Evolutionary conservation across 2,113 vertebrate genomes (phyloP), one percentile per base, ranked within the genome.

Genomic region (Brachyhypopomus occidentalis): DNA sequence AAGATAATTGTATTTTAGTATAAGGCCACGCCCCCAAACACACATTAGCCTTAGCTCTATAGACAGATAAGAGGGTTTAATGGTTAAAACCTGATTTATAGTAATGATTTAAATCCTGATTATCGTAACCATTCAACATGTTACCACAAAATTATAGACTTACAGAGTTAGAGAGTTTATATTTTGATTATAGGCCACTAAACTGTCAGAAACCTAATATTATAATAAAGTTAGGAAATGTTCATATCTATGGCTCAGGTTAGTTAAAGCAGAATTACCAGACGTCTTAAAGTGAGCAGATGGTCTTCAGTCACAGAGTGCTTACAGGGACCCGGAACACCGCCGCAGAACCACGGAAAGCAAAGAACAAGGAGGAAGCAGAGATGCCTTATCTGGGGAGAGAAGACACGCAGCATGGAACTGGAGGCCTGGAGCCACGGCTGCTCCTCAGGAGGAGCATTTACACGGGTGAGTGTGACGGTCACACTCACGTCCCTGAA

Each of bases 231-330:
- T 2, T 48, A 25, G 38, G 8, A n/a, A 70, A 41, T 55, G 14
- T 16, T 8, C 25, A 52, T 58, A 9, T 19, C 20, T 25, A 20
- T 34, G 58, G n/a, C 82, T 83, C 83, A 11, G 12, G 45, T 52
- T 52, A 52, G 5, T 11, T 52, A 52, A 52, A 14, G 14, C 12
- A 14, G 45, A 5, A 52, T 52, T 52, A 89, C 89, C 88, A 90
- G 87, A 76, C 74, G 78, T 72, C 78, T 82, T 72, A 90, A 75
- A 76, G 48, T 85, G 48, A 79, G 84, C 7, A 90, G 88, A 80
- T 86, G 88, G n/a, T 85, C 83, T 73, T 85, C 78, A 22, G 88
- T 89, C 62, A 88, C 78, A 9, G 88, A 90, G 82, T 90, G 77
- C 62, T 76, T 80, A 82, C 89, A 90, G 82, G 87, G 84, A 75